Base-by-base conservation (phyloP, 2,113 vertebrate species). In the Cisticola juncidis region DNA sequence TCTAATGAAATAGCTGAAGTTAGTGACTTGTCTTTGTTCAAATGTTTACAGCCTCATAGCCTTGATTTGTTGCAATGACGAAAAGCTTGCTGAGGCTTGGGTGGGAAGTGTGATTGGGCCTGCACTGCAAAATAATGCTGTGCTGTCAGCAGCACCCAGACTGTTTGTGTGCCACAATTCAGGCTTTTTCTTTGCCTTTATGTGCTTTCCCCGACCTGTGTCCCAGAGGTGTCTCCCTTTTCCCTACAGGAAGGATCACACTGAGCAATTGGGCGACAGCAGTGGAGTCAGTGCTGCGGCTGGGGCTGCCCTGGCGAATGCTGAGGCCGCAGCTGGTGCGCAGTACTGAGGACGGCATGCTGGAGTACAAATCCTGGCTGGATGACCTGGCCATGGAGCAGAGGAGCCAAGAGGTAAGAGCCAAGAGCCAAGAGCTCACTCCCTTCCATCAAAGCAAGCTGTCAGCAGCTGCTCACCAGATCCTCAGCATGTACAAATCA, bases 301-400 rank as follows among this genome's bases (percentile, higher is more conserved):
- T 99, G 42, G 98, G 99, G 7, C 69, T 99, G 90, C 99, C 99
- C 1, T 99, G 99, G 99, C 92, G 98, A 70, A 98, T 99, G 95
- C 97, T 99, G 87, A 97, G 98, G 44, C 96, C 98, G 0, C 99
- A 99, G 96, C 98, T 97, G 65, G 97, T 96, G 71, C 74, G 40
- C 88, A 91, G 76, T 68, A 62, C 82, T 0, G 14, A 18, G 1
- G 88, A 93, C 0, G 95, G 94, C 42, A 71, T 66, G 47, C 71
- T 98, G 92, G 95, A 98, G 14, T 98, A 98, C 93, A 95, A 72
- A 61, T 81, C 91, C 69, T 98, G 98, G 98, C 96, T 98, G 20
- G 83, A 96, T 0, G 93, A 97, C 64, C 86, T 98, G 53, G 97
- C 97, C 69, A 90, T 97, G 53, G 97, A 97, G 61, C 97, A 97